Percentiles rank a stretch among this genome's conserved stretches.
phyloP scores from a whole-genome alignment of 2,113 vertebrate genomes.

The Henicopernis longicauda region DNA sequence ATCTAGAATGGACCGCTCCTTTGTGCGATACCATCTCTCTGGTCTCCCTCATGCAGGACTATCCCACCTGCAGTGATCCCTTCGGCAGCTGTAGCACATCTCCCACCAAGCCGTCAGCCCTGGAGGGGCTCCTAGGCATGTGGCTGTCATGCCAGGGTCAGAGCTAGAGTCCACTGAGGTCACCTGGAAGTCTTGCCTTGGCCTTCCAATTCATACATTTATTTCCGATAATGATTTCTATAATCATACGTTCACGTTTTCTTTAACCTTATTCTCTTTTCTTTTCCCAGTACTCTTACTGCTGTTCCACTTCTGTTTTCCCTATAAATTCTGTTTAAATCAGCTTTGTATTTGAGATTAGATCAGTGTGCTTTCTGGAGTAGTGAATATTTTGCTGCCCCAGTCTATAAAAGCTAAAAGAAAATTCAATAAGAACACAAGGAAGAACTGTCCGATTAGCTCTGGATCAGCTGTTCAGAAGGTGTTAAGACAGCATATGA shows the following conservation, averaged over 20 bases:
- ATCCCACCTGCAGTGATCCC: not conserved
- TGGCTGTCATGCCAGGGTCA: not conserved
- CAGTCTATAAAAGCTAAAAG: not conserved
- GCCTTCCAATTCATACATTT: not conserved
- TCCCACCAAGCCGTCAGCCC: not conserved
- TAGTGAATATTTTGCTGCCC: not conserved
- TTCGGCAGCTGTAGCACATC: not conserved
- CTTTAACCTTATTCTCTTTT: not conserved
- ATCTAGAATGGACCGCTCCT: not conserved
- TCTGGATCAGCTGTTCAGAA: not conserved
- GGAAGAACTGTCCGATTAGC: not conserved
- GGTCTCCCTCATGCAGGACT: not conserved
- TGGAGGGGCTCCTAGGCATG: not conserved
- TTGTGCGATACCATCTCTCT: rapidly evolving
- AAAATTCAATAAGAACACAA: not conserved
- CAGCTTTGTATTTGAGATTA: not conserved
- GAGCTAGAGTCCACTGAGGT: not conserved
- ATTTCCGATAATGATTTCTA: not conserved
- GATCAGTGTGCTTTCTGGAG: not conserved
- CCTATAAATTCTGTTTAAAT: not conserved
- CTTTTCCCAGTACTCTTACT: not conserved
- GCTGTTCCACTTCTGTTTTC: not conserved
- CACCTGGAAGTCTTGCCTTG: not conserved
- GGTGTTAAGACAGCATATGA: not conserved
- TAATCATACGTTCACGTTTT: not conserved